Evolutionary conservation across 2,888 invertebrate genomes (phyloP), one percentile per base, ranked within the genome.

Genomic region (Frankliniella fusca): DNA sequence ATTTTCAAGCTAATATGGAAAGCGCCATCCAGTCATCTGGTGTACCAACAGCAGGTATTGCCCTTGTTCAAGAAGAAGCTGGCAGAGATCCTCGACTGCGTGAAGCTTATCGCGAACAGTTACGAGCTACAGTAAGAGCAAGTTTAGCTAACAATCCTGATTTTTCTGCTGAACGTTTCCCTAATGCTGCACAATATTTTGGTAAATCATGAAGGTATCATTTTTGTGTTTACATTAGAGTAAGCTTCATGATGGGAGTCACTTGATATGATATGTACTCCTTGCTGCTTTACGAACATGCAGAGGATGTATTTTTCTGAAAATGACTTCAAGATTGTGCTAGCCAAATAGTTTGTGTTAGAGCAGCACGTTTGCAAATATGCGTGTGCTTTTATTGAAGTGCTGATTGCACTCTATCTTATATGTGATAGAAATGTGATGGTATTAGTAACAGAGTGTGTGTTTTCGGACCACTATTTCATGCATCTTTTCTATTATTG

Each of bases 11-110:
- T 28, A 87, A 88, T 54, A 85, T 90, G 81, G 86, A 86, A 18
- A 86, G 87, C 50, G 92, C 92, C 0, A 89, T 91, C 28, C 88
- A 88, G 1, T 87, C 89, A 23, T 89, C 90, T 8, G 91, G 90
- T 27, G 89, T 90, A n/a, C 82, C 70, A 27, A 87, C 87, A 9
- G 88, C 88, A 1, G 83, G 87, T 81, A 84, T 90, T 82, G 91
- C 90, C 27, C 88, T 88, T 70, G 88, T 91, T 50, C 88, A 89
- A 0, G 88, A 89, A 83, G 90, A 90, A 28, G 90, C 90, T 0
- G 88, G 89, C 0, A 87, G 88, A 48, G 90, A 90, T 84, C 83
- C 88, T 3, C 88, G 89, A 76, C 88, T 92, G 28, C 90, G 91
- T 84, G 85, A 88, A 15, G 90, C 91, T 2, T 91, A 90, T 85